Evolutionary conservation across 1,140 invertebrate genomes (phyloP).

Genomic region (Latrodectus geometricus): DNA sequence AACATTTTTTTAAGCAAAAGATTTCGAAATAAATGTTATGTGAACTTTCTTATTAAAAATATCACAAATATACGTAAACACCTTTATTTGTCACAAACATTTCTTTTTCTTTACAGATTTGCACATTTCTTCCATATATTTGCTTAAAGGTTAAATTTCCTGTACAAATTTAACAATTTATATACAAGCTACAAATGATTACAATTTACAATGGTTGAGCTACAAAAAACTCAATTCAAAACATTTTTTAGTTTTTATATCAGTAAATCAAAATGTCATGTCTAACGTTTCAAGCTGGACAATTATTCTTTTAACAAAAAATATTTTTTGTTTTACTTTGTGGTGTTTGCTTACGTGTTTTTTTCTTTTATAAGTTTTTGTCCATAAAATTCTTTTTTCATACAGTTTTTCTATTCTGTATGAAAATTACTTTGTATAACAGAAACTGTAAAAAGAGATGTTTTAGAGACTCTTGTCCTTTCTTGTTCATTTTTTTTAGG

Average conservation of each 20-base stretch:
- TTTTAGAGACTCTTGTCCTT: too few species aligned
- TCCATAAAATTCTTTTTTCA: too few species aligned
- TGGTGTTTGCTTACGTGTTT: too few species aligned
- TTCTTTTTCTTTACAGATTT: constrained; percentile 50
- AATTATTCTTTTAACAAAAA: neutral
- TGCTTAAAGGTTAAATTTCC: constrained; percentile 56
- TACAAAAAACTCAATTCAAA: constrained; percentile 3
- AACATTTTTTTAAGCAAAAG: too few species aligned
- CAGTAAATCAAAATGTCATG: neutral
- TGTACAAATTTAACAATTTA: constrained; percentile 61
- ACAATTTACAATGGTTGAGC: constrained; percentile 21
- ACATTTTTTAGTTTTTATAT: neutral
- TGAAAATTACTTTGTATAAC: too few species aligned
- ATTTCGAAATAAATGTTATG: too few species aligned
- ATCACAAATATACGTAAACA: neutral
- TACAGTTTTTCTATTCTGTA: too few species aligned
- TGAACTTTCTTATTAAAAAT: neutral
- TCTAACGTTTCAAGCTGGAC: neutral
- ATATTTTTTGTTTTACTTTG: too few species aligned
- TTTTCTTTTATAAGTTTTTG: too few species aligned
- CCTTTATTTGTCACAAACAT: constrained; percentile 42
- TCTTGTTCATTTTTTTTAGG: too few species aligned
- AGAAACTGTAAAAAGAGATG: too few species aligned
- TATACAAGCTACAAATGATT: constrained; percentile 57
- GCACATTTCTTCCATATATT: constrained; percentile 36